Percentiles rank a stretch among this genome's conserved stretches.
Conservation (phyloP, 2,113 vertebrate species). For the Carlito syrichta region DNA sequence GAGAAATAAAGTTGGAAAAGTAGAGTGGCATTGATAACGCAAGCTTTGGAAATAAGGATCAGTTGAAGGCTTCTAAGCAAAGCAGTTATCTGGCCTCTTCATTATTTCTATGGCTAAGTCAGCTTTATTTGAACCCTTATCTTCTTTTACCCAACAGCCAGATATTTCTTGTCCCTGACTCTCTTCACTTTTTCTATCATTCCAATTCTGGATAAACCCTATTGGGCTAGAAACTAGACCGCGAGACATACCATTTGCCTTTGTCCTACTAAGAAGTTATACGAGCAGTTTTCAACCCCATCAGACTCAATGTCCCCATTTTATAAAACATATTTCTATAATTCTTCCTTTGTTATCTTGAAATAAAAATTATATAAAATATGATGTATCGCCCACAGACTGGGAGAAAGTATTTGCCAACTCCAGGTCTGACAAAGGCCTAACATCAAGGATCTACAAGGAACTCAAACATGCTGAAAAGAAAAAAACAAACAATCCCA, state of each 20-base stretch:
- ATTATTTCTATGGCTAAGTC: background rate
- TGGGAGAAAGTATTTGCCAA: too few species aligned
- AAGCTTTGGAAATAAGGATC: background rate
- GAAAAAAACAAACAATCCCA: too few species aligned
- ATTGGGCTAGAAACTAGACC: background rate
- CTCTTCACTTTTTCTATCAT: background rate
- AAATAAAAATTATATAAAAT: background rate
- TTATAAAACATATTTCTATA: background rate
- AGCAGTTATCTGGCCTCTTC: background rate
- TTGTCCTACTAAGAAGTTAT: background rate
- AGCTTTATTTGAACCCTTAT: background rate
- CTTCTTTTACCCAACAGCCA: background rate
- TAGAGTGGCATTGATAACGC: background rate
- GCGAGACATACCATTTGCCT: background rate
- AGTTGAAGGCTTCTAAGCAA: background rate
- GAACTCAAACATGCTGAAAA: too few species aligned
- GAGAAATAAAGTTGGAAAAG: background rate
- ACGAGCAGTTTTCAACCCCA: background rate
- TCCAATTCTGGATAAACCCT: background rate
- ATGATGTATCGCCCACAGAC: too few species aligned
- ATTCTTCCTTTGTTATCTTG: background rate
- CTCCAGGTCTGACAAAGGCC: too few species aligned
- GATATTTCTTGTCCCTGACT: background rate
- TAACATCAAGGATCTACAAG: too few species aligned
- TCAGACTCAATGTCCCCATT: background rate